Percentiles rank a stretch among this genome's conserved stretches.
These are phyloP conservation scores for Herminia tarsipennalis DNA, from an alignment of 2,888 invertebrate species.

Conservation along the genomic window DNA sequence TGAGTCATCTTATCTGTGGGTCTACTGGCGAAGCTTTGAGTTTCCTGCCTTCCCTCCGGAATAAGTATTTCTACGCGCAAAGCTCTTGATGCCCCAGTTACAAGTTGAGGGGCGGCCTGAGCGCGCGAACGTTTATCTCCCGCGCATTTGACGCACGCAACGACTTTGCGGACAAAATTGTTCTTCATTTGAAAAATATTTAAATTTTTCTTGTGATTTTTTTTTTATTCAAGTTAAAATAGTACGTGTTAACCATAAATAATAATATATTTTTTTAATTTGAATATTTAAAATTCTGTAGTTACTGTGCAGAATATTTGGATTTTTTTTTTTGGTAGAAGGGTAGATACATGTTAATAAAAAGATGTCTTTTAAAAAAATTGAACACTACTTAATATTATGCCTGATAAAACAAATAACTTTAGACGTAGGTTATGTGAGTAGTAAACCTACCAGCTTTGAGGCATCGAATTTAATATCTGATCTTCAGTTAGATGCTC, in stretches of 20 bases:
- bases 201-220: not conserved
- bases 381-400: conserved; percentile 22
- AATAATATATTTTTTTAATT: no score
- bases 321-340: no score
- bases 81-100: conserved; percentile 42
- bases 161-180: conserved; percentile 12
- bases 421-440: conserved; percentile 19
- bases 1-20: not conserved
- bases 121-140: conserved; percentile 33
- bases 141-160: conserved; percentile 24
- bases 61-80: conserved; percentile 12
- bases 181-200: conserved; percentile 17
- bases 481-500: conserved; percentile 18
- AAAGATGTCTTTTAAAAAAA: conserved; percentile 35
- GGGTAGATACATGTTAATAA: no score
- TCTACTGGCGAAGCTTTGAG: not conserved
- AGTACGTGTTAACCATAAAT: no score
- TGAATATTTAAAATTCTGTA: no score
- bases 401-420: conserved; percentile 30
- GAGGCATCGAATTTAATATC: conserved; percentile 16
- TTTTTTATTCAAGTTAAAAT: not conserved
- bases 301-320: no score
- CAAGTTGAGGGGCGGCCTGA: conserved; percentile 31
- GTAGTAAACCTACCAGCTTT: conserved; percentile 16
- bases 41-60: conserved; percentile 15